Base-by-base conservation (phyloP, 1,140 invertebrate genomes). In the Drosophila prosaltans region DNA sequence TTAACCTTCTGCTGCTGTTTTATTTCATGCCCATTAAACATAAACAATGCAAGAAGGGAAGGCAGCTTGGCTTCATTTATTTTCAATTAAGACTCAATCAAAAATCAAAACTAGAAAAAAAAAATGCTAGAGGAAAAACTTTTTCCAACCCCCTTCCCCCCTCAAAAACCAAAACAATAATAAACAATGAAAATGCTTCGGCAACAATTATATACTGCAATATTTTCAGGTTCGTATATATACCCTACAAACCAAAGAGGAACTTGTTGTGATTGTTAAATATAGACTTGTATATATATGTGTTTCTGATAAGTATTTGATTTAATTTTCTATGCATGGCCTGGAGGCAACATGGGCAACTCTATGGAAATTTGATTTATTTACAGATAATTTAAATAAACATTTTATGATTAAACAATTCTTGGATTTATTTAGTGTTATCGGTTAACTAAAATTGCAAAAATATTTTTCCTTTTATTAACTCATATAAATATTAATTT, bases 41-140 rank as follows among this genome's bases (percentile, higher is more conserved):
- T 57, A 62, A 69, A 48, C 71, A 65, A 48, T 11, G 21, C 3
- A 26, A 3, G 1, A 51, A 3, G 21, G 41, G 11, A 7, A 36
- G 32, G 45, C 16, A 16, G 45, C 21, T 51, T 26, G 24, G 58
- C 62, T 69, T 62, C 61, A 72, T 69, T 72, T 76, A 65, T 66
- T 76, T 79, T 45, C 69, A 76, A 72, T 79, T 76, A 79, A 72
- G 75, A 79, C 68, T 72, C 72, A 72, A 79, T 79, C 76, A 65
- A 69, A 78, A 69, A 55, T 61, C 68, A 58, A 57, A 75, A 68
- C 59, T 8, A 59, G 16, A 51, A 9, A 45, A 61, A 59, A 32
- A 24, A 61, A 74, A 51, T 40, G 21, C 21, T 51, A 51, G 45
- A 51, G 24, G 24, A 26, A 51, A 26, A 51, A 24, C 3, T 21